A percentile compares a stretch with the other conserved stretches of the same genome.
phyloP scores from a whole-genome alignment of 2,797 vertebrate species.

The Cygnus olor region DNA sequence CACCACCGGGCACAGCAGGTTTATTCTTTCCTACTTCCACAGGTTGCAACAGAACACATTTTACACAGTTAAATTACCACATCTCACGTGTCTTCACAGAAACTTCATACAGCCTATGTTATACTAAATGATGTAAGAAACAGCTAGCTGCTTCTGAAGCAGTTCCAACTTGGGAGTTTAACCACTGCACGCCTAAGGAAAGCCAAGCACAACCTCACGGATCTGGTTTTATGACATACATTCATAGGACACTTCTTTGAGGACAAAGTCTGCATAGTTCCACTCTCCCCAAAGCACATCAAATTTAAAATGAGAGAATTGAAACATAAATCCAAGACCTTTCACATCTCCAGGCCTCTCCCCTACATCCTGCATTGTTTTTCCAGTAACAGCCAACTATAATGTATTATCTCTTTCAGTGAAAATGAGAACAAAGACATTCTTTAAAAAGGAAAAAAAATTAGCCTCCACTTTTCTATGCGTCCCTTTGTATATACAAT shows the following conservation, averaged over 20 bases:
- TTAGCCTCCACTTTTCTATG: background rate
- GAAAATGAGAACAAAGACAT: background rate
- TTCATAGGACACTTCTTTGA: background rate
- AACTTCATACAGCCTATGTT: background rate
- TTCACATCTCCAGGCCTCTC: background rate
- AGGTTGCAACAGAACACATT: background rate
- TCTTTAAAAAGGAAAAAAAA: background rate
- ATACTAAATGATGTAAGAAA: background rate
- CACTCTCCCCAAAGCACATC: background rate
- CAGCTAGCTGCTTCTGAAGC: background rate
- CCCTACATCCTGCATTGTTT: background rate
- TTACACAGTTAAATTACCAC: background rate
- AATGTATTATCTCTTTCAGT: constrained; percentile 1
- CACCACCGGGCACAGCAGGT: fast-evolving
- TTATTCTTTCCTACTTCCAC: background rate
- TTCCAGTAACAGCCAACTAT: background rate
- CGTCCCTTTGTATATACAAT: background rate
- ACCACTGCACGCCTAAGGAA: background rate
- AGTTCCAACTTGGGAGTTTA: background rate
- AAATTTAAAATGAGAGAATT: background rate
- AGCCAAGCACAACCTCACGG: background rate
- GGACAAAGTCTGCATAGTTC: background rate
- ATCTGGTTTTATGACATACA: background rate
- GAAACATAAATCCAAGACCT: constrained; percentile 5
- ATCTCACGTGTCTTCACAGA: background rate